Evolutionary conservation across 1,140 invertebrate species (phyloP), one percentile per base, ranked within the genome.

Genomic region (Brachystomella parvula): DNA sequence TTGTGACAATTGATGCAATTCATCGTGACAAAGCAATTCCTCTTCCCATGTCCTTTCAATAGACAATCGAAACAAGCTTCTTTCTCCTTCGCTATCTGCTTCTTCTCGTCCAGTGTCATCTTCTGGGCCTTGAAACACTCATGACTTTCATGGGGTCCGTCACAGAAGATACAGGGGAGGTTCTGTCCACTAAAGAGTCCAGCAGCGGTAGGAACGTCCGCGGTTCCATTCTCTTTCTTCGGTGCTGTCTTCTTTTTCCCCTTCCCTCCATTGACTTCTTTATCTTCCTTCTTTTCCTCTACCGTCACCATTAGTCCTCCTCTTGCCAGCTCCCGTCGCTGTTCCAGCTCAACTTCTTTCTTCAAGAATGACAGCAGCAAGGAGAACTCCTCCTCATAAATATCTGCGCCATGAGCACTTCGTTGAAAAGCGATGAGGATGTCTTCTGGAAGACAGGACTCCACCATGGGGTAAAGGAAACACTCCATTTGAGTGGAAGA

Each of bases 391-490:
- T 57, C 35, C 29, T 21, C 15, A 33, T 24, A 21, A 6, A 30
- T 59, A 24, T 49, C 60, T 12, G 6, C 53, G n/a, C 33, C 59
- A 17, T 53, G 64, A 0, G 32, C 15, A 62, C 57, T 65, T 44
- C 71, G 47, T 28, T 75, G 66, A 75, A 72, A 76, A 0, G 69
- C 63, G 21, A 68, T 47, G 17, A 76, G 61, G 15, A 74, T 32
- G 17, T 76, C 72, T 47, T 75, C 73, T 19, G 75, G 75, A 3
- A 78, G 24, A n/a, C 73, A 68, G 3, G 75, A 77, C 65, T 77
- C 64, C 2, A 76, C 74, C 28, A 78, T 57, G 0, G 75, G 75
- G 33, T 70, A 74, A 1, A 78, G 47, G 60, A 76, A 72, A 2
- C 74, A 70, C 0, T 72, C 73, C 67, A 71, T 74, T 44, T 75